A percentile compares a stretch with the other conserved stretches of the same genome.
Conservation (phyloP, 2,888 invertebrate genomes). For the Augochlorella aurata region DNA sequence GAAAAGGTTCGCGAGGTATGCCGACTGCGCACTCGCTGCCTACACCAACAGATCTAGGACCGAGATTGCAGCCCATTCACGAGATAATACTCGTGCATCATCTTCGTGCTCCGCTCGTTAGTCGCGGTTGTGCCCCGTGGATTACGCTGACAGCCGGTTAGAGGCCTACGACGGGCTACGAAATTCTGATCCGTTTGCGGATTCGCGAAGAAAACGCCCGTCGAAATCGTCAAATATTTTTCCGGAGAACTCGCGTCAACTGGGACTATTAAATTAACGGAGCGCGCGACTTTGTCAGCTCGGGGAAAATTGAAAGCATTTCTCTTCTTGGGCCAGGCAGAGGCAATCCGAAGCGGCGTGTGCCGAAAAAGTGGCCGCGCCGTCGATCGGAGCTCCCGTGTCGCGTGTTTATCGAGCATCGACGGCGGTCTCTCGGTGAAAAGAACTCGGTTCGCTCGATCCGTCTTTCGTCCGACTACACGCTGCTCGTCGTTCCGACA, state of each 20-base stretch:
- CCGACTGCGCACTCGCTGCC: conserved; percentile 51
- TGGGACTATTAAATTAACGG: too few species aligned
- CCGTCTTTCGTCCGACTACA: neutral
- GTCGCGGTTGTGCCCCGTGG: conserved; percentile 49
- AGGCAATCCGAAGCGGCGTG: too few species aligned
- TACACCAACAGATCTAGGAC: conserved; percentile 55
- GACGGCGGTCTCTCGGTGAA: neutral
- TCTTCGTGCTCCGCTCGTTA: conserved; percentile 57
- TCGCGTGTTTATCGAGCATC: neutral
- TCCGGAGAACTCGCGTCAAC: too few species aligned
- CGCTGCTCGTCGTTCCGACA: neutral
- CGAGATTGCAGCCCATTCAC: conserved; percentile 60
- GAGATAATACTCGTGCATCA: conserved; percentile 56
- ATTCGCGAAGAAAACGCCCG: neutral
- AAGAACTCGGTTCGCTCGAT: neutral
- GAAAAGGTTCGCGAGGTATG: conserved; percentile 52
- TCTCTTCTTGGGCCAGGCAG: too few species aligned
- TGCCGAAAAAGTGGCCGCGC: too few species aligned
- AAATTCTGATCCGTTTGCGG: conserved; percentile 20
- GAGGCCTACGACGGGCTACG: conserved; percentile 23
- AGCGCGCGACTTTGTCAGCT: too few species aligned
- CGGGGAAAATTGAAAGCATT: too few species aligned
- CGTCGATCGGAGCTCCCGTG: too few species aligned
- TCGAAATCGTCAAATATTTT: too few species aligned
- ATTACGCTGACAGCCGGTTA: conserved; percentile 47